Percentiles rank a stretch among this genome's conserved stretches.
phyloP scores from a whole-genome alignment of 1,140 invertebrate species.

The Cardiocondyla obscurior region DNA sequence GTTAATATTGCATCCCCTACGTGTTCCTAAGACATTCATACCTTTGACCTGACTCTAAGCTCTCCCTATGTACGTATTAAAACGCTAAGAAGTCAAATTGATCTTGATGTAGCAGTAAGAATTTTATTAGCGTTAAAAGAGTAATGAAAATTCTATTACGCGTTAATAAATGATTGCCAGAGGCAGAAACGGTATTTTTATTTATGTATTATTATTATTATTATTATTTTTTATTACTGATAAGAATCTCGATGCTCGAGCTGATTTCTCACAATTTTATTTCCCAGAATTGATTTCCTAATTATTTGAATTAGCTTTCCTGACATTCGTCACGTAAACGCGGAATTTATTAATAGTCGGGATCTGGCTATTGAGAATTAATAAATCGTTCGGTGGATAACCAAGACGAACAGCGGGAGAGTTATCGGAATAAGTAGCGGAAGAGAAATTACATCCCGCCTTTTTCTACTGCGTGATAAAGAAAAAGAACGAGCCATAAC shows the following conservation, averaged over 20 bases:
- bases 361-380: background rate
- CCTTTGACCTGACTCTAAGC: background rate
- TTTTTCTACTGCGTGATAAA: conserved; percentile 49
- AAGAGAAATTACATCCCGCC: conserved; percentile 44
- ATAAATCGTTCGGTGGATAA: conserved; percentile 27
- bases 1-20: background rate
- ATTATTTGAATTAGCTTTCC: background rate
- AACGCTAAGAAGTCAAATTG: background rate
- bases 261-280: background rate
- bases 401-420: background rate
- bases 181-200: no score
- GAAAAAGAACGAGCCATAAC: conserved; percentile 61
- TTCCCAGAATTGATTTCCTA: background rate
- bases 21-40: background rate
- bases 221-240: background rate
- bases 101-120: background rate
- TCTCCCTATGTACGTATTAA: background rate
- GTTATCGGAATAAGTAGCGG: conserved; percentile 28
- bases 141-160: background rate
- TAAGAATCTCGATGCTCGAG: background rate
- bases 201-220: no score
- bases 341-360: background rate
- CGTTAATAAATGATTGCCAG: background rate
- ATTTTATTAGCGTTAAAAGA: background rate
- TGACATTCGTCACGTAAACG: background rate